These are phyloP conservation scores for Cyrtorhinus lividipennis DNA, from an alignment of 1,140 invertebrate species.

Conservation along the genomic window DNA sequence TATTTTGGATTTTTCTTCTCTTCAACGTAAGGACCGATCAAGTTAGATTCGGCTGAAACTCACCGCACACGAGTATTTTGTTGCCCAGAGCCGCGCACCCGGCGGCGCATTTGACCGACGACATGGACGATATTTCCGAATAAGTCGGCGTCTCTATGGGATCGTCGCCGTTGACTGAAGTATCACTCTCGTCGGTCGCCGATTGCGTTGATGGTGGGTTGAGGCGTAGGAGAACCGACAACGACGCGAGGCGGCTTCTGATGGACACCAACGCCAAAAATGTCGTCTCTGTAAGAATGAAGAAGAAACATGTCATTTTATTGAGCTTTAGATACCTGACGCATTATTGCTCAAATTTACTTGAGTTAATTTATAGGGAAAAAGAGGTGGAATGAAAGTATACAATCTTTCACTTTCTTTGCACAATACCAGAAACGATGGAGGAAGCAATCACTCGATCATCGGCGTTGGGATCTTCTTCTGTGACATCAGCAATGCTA, in stretches of 20 bases:
- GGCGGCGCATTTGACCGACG: conserved; percentile 51
- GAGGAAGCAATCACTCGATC: conserved; percentile 12
- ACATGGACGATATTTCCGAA: conserved; percentile 49
- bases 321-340: no score
- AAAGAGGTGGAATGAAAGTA: neutral
- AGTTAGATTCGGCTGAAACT: no score
- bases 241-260: conserved; percentile 41
- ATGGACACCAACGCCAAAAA: conserved; percentile 51
- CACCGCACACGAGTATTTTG: conserved; percentile 56
- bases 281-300: conserved; percentile 37
- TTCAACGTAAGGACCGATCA: no score
- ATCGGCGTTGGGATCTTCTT: neutral
- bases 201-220: conserved; percentile 34
- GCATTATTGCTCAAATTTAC: no score
- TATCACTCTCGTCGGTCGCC: conserved; percentile 17
- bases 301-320: no score
- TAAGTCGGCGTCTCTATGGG: conserved; percentile 35
- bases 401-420: no score
- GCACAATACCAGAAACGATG: conserved; percentile 13
- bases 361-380: no score
- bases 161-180: conserved; percentile 12
- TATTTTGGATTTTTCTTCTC: no score
- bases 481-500: neutral
- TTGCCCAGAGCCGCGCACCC: conserved; percentile 53
- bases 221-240: conserved; percentile 47